Evolutionary conservation across 2,113 vertebrate genomes (phyloP).

Genomic region (Laticauda colubrina): DNA sequence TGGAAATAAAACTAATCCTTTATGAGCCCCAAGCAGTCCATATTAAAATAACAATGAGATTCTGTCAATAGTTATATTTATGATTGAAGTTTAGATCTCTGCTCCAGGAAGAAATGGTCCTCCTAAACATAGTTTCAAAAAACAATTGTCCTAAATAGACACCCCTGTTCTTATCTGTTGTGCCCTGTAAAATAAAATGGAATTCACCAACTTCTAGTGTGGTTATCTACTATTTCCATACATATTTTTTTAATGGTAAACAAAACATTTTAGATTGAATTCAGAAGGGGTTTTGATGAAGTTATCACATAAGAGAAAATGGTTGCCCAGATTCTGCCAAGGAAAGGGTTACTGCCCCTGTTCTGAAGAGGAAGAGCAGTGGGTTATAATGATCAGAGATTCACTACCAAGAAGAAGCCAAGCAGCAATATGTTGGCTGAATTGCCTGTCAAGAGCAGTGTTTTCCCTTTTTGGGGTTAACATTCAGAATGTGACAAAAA

Average conservation of each 20-base stretch:
- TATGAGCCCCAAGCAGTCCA: neutral
- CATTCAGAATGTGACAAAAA: neutral
- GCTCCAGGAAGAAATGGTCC: neutral
- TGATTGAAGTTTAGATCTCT: neutral
- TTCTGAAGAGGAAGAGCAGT: neutral
- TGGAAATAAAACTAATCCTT: constrained; percentile 12
- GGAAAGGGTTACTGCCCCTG: neutral
- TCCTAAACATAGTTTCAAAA: neutral
- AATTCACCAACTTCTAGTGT: neutral
- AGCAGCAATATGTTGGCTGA: neutral
- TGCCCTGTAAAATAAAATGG: neutral
- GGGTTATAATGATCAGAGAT: neutral
- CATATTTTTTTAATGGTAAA: neutral
- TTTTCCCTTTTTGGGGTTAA: neutral
- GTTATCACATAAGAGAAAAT: neutral
- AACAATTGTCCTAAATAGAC: neutral
- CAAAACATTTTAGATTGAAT: neutral
- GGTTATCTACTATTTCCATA: neutral
- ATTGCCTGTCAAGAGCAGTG: neutral
- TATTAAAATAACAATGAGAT: neutral
- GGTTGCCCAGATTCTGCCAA: neutral
- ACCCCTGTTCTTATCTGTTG: neutral
- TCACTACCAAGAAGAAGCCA: neutral
- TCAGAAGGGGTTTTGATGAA: neutral
- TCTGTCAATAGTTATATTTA: neutral